Percentiles rank a stretch among this genome's conserved stretches.
Evolutionary conservation across 1,140 invertebrate genomes (phyloP).

Genomic region (Bombus difficillimus): DNA sequence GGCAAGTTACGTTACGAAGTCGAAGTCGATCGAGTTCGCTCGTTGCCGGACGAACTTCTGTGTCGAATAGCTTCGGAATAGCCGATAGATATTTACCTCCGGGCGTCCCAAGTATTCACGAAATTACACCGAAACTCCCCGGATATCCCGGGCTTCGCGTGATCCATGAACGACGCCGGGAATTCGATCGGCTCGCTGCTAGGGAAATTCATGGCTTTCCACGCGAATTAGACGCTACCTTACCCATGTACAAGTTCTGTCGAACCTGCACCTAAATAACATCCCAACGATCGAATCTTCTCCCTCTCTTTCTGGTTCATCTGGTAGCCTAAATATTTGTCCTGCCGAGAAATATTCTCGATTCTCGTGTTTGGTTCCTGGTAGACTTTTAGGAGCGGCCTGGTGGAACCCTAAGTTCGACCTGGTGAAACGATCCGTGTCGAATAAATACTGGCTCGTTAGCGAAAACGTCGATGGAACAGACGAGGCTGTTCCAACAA

Average conservation of each 20-base stretch:
- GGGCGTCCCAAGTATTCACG: slow-evolving; percentile 44
- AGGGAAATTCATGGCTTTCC: slow-evolving; percentile 19
- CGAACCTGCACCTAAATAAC: slow-evolving; percentile 4
- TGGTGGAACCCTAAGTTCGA: not conserved
- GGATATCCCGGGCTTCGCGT: slow-evolving; percentile 15
- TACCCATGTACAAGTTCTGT: not conserved
- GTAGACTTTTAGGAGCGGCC: not conserved
- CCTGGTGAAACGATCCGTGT: not conserved
- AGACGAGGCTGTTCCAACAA: not conserved
- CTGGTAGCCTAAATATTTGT: not conserved
- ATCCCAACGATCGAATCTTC: not conserved
- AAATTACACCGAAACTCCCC: slow-evolving; percentile 36
- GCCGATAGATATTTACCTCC: slow-evolving; percentile 49
- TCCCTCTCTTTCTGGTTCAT: not conserved
- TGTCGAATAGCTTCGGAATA: slow-evolving; percentile 37
- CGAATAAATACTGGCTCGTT: slow-evolving; percentile 44
- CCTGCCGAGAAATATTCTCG: not conserved
- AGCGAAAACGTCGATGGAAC: slow-evolving; percentile 28
- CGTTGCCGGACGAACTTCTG: slow-evolving; percentile 42
- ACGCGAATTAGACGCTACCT: slow-evolving; percentile 5
- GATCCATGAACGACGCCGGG: slow-evolving; percentile 40
- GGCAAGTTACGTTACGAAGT: slow-evolving; percentile 28
- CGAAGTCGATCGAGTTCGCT: slow-evolving; percentile 8
- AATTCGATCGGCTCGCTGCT: slow-evolving; percentile 13
- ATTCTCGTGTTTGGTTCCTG: too few relatives aligned